phyloP scores from a whole-genome alignment of 2,797 vertebrate genomes.

The Danio aesculapii region DNA sequence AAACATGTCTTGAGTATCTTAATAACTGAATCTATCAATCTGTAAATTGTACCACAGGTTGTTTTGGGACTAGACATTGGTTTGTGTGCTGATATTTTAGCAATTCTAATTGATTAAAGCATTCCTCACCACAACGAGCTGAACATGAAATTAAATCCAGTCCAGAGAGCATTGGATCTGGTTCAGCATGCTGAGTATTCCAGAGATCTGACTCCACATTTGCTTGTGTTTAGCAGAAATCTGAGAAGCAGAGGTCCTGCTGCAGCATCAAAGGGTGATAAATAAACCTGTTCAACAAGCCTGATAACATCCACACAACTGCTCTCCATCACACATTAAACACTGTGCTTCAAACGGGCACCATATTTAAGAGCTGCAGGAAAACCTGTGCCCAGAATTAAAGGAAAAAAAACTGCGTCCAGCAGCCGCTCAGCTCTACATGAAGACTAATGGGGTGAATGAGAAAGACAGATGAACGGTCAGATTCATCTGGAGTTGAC shows the following conservation, averaged over 20 bases:
- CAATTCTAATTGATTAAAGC: no score
- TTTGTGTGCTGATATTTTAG: no score
- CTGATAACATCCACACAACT: slow-evolving; percentile 36
- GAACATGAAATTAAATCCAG: no score
- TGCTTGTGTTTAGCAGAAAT: slow-evolving; percentile 45
- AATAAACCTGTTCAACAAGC: slow-evolving; percentile 50
- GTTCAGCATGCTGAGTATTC: background rate
- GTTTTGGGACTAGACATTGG: no score
- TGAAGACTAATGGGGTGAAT: slow-evolving; percentile 25
- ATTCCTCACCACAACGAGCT: no score
- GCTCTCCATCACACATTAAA: slow-evolving; percentile 46
- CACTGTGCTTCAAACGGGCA: slow-evolving; percentile 25
- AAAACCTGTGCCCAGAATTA: slow-evolving; percentile 38
- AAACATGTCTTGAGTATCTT: no score
- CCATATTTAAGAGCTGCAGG: slow-evolving; percentile 13
- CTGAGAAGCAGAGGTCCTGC: slow-evolving; percentile 7
- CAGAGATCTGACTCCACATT: slow-evolving; percentile 18
- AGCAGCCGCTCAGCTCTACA: background rate
- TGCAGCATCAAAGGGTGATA: slow-evolving; percentile 46
- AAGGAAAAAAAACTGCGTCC: slow-evolving; percentile 3
- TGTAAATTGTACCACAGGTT: no score
- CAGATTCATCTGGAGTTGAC: background rate
- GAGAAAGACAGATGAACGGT: slow-evolving; percentile 1
- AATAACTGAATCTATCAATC: no score
- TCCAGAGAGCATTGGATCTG: background rate